A percentile compares a stretch with the other conserved stretches of the same genome.
Evolutionary conservation across 2,888 invertebrate species (phyloP).

Genomic region (Orgyia antiqua): DNA sequence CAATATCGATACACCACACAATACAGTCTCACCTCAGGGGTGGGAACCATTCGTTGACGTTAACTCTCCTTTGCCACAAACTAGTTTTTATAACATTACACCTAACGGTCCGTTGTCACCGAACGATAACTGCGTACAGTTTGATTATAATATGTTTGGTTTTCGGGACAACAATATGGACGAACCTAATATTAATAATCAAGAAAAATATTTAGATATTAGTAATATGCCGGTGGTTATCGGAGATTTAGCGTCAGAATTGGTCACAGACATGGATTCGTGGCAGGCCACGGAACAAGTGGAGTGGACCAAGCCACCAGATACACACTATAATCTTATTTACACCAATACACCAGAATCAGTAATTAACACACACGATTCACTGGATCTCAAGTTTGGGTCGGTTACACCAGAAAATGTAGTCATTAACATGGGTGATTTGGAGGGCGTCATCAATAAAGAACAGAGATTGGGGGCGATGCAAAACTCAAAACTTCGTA

Average conservation of each 20-base stretch:
- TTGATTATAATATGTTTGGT: slow-evolving; percentile 35
- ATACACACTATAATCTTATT: slow-evolving; percentile 44
- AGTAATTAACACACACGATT: slow-evolving; percentile 63
- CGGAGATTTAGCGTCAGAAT: slow-evolving; percentile 51
- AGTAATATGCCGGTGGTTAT: slow-evolving; percentile 60
- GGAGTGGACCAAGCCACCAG: slow-evolving; percentile 39
- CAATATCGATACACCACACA: slow-evolving; percentile 64
- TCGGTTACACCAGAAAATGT: slow-evolving; percentile 59
- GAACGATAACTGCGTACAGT: slow-evolving; percentile 39
- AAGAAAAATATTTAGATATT: slow-evolving; percentile 57
- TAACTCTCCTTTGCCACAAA: slow-evolving; percentile 51
- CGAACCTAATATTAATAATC: slow-evolving; percentile 30
- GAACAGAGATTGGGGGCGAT: slow-evolving; percentile 22
- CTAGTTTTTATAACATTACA: slow-evolving; percentile 47
- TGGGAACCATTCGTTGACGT: slow-evolving; percentile 55
- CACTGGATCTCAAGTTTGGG: slow-evolving; percentile 53
- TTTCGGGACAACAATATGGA: slow-evolving; percentile 28
- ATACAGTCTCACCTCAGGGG: slow-evolving; percentile 62
- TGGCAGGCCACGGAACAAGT: slow-evolving; percentile 39
- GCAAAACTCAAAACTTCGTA: slow-evolving; percentile 22
- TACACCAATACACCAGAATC: slow-evolving; percentile 50
- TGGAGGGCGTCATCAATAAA: slow-evolving; percentile 47
- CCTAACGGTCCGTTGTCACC: slow-evolving; percentile 51
- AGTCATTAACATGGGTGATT: slow-evolving; percentile 50
- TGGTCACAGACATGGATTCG: slow-evolving; percentile 37